These are phyloP conservation scores for Syngnathus typhle DNA, from an alignment of 2,113 vertebrate species.

Conservation along the genomic window DNA sequence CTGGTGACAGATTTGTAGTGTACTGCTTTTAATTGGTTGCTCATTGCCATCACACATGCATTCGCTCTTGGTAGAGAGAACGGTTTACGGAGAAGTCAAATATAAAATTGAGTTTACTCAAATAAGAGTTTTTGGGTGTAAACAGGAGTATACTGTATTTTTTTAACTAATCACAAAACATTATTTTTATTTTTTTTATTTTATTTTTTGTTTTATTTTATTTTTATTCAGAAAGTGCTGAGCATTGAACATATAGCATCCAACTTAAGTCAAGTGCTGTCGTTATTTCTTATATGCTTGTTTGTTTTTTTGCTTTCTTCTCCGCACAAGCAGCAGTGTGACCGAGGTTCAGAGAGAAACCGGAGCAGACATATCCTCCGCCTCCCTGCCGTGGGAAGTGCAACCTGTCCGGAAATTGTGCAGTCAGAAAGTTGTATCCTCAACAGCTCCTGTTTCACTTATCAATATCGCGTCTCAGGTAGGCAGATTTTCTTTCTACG, in stretches of 20 bases:
- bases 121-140: neutral
- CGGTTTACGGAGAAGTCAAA: neutral
- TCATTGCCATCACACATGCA: neutral
- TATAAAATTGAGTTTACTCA: neutral
- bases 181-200: too few species aligned
- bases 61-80: neutral
- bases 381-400: constrained; percentile 59
- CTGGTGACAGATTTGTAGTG: constrained; percentile 3
- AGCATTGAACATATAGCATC: neutral
- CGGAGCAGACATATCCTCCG: constrained; percentile 82
- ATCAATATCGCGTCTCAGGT: constrained; percentile 87
- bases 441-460: constrained; percentile 90
- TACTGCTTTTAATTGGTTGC: neutral
- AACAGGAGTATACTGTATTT: too few species aligned
- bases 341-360: constrained; percentile 70
- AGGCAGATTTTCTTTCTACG: constrained; percentile 2
- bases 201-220: too few species aligned
- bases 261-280: neutral
- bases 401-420: constrained; percentile 74
- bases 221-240: neutral
- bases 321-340: constrained; percentile 72
- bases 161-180: too few species aligned
- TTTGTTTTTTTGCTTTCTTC: neutral
- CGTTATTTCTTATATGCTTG: neutral
- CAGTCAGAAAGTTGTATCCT: constrained; percentile 81